Percentiles rank a stretch among this genome's conserved stretches.
phyloP scores from a whole-genome alignment of 2,888 invertebrate genomes.

The Didymodactylos carnosus region DNA sequence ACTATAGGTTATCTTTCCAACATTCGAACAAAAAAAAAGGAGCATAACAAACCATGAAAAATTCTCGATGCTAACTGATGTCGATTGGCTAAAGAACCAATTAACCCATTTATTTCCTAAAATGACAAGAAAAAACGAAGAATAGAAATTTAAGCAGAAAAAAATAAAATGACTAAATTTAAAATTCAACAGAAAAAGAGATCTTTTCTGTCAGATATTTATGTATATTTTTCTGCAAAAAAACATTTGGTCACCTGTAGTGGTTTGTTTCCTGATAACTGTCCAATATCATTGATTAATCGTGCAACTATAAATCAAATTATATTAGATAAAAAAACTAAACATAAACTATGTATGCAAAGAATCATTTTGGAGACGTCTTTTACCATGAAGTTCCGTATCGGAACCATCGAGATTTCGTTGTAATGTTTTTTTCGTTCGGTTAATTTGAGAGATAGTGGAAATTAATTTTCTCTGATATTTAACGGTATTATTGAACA shows the following conservation, averaged over 20 bases:
- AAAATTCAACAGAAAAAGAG: too few relatives aligned
- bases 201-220: too few relatives aligned
- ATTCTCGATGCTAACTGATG: background rate
- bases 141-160: too few relatives aligned
- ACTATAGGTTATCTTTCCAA: too few relatives aligned
- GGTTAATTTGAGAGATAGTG: background rate
- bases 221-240: background rate
- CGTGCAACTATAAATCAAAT: background rate
- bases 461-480: background rate
- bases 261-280: background rate
- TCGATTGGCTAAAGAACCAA: background rate
- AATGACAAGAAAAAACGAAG: too few relatives aligned
- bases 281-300: background rate
- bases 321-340: too few relatives aligned
- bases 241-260: background rate
- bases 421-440: background rate
- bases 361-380: too few relatives aligned
- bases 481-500: background rate
- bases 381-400: background rate
- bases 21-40: too few relatives aligned
- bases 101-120: background rate
- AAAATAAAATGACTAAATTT: too few relatives aligned
- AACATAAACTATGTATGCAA: background rate
- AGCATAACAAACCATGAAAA: background rate
- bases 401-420: background rate